Evolutionary conservation across 1,140 invertebrate genomes (phyloP), one percentile per base, ranked within the genome.

Genomic region (Watersipora subatra): DNA sequence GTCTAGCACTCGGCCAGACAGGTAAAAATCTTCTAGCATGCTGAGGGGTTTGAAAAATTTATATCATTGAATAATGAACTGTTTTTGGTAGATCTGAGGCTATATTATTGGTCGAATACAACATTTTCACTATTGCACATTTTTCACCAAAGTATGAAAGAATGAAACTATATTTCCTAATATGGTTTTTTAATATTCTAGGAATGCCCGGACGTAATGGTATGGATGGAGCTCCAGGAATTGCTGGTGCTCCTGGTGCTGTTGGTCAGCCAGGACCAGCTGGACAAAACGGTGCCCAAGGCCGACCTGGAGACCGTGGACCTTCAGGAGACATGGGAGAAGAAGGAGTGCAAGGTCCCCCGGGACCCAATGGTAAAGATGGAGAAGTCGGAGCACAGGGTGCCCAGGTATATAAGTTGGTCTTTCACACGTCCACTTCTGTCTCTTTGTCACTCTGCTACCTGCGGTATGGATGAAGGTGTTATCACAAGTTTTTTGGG

Each of bases 321-420:
- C 27, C 30, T 26, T 25, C 61, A 34, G 75, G 76, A 57, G 61
- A 63, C 20, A 20, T 22, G 34, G 67, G 67, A 62, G 1, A 67
- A 71, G 56, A 24, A 22, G 63, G 57, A 64, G 69, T 67, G 63
- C 63, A 24, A 64, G 75, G 75, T 26, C n/a, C 24, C n/a, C 30
- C 62, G 20, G 82, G 63, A 59, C 71, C 62, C 72, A 73, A 57
- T 80, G 83, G 57, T 67, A 71, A 56, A 63, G 55, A 79, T 66
- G 84, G 84, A 61, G 67, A 73, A 62, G 78, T 77, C 46, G 83
- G 83, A 25, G 64, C 67, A 28, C 66, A 71, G 65, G 68, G 68
- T 7, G 30, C 25, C 15, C 64, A 46, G 67, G 67, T 28, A 20
- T 17, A 25, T 57, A 64, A 20, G 62, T 24, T 20, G 26, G 2